Evolutionary conservation across 2,888 invertebrate genomes (phyloP).

Genomic region (Artemia sp.): DNA sequence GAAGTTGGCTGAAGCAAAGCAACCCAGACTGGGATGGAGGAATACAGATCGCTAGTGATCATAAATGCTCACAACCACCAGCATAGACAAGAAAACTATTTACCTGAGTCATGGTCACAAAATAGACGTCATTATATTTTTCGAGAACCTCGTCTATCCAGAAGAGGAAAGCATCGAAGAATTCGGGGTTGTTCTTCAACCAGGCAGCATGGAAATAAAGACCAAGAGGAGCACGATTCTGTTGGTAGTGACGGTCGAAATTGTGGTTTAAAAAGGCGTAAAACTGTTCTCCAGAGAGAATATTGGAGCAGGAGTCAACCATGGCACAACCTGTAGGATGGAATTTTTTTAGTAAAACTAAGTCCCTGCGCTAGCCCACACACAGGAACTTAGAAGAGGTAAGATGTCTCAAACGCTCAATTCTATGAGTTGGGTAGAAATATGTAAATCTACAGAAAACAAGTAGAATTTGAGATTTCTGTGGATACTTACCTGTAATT

Average conservation of each 20-base stretch:
- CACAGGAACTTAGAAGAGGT: too few species aligned
- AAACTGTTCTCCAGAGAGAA: conserved; percentile 76
- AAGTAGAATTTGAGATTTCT: too few species aligned
- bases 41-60: too few species aligned
- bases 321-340: conserved; percentile 47
- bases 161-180: conserved; percentile 72
- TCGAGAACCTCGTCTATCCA: conserved; percentile 77
- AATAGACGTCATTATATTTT: conserved; percentile 77
- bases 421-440: too few species aligned
- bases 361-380: too few species aligned
- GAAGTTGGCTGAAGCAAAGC: too few species aligned
- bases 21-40: too few species aligned
- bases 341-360: neutral
- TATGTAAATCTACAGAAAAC: too few species aligned
- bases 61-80: too few species aligned
- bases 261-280: conserved; percentile 86
- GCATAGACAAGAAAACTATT: neutral
- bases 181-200: conserved; percentile 81
- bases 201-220: conserved; percentile 86
- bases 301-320: conserved; percentile 88
- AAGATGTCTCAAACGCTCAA: too few species aligned
- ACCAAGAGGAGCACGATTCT: conserved; percentile 71
- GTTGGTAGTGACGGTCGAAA: conserved; percentile 76
- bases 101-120: conserved; percentile 68
- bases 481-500: too few species aligned